phyloP scores from a whole-genome alignment of 2,888 invertebrate genomes.

The Thera obeliscata region DNA sequence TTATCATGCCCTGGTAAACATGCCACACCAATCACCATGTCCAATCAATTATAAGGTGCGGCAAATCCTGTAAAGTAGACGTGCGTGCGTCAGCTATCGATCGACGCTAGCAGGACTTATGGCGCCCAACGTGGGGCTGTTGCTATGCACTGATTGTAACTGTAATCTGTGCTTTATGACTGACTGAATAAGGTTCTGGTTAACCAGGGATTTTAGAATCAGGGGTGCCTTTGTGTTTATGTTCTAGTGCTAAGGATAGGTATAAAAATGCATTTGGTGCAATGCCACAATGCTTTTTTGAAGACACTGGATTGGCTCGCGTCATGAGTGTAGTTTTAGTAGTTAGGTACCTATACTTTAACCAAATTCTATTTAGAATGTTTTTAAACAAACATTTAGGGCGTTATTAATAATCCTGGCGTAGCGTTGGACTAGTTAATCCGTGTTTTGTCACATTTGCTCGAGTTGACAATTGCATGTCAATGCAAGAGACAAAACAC shows the following conservation, averaged over 20 bases:
- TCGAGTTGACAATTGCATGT: no score
- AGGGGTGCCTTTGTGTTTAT: background rate
- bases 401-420: no score
- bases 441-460: no score
- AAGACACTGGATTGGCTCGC: background rate
- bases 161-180: conserved; percentile 9
- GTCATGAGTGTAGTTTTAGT: no score
- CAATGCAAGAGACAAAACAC: no score
- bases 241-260: background rate
- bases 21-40: background rate
- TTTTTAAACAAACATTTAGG: no score
- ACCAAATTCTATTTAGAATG: no score
- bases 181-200: conserved; percentile 1
- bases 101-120: conserved; percentile 37
- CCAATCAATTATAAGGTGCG: conserved; percentile 35
- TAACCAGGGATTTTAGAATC: background rate
- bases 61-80: conserved; percentile 24
- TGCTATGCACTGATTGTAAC: conserved; percentile 25
- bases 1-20: background rate
- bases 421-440: no score
- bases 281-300: background rate
- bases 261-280: background rate
- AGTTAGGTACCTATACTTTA: no score
- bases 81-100: conserved; percentile 40
- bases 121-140: conserved; percentile 44